Base-by-base conservation (phyloP, 2,113 vertebrate genomes). In the Corvus cornix region DNA sequence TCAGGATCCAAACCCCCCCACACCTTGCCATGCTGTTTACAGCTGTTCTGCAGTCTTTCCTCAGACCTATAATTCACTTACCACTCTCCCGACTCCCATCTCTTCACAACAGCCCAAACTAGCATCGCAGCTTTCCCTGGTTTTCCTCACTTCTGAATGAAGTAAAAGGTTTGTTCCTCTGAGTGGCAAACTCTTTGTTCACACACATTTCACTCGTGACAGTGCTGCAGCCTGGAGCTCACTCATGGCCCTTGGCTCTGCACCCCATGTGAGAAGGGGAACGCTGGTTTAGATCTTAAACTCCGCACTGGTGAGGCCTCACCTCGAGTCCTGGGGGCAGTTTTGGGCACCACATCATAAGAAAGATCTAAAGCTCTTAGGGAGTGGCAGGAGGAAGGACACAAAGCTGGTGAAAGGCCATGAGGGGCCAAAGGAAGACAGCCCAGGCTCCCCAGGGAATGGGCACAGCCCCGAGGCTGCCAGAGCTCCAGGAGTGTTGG, bases 171-270 rank as follows among this genome's bases (percentile, higher is more conserved):
- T 49, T 68, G 30, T 72, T 84, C 33, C 35, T 51, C 28, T 27
- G 22, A 46, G 46, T 37, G 27, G 23, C 58, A 78, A 58, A 55
- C 18, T 9, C 58, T 41, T 22, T 49, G 24, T 30, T 90, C 66
- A 35, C 0, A 0, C 55, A 11, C 1, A 0, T 80, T 86, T 75
- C 49, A 23, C 28, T 20, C 0, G 0, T 37, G 6, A 11, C 28
- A 44, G 46, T 24, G 60, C 43, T 66, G 43, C 69, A 74, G 64
- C 78, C 64, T 31, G 16, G 41, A 33, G 33, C 28, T 81, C 31
- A 2, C 59, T 27, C 3, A 0, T 13, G 43, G 62, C 63, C 3
- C 49, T 72, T 33, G 53, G 39, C 76, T 72, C 53, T 43, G 49
- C 35, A 48, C 63, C 49, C n/a, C 27, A 5, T 21, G 21, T 4